Conservation (phyloP, 2,797 vertebrate genomes). For the Avahi laniger region DNA sequence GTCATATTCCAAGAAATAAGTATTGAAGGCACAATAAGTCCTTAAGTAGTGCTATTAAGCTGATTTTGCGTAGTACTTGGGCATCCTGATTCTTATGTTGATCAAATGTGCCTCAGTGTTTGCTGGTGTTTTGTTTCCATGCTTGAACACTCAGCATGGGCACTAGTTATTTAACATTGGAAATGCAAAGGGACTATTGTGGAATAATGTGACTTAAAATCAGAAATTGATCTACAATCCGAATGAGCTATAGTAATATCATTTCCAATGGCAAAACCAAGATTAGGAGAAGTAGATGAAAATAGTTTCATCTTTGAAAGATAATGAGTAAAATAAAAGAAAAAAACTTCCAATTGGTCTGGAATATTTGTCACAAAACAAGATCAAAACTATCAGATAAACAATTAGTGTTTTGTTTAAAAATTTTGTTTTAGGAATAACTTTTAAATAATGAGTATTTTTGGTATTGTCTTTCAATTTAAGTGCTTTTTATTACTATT, state of each 20-base stretch:
- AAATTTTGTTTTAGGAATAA: conserved; percentile 5
- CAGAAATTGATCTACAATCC: not conserved
- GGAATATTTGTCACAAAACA: not conserved
- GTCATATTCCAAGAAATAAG: not conserved
- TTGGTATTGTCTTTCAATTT: not conserved
- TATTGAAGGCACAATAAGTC: not conserved
- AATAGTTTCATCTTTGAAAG: not conserved
- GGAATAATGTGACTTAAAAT: not conserved
- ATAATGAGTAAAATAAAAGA: not conserved
- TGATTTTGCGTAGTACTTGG: not conserved
- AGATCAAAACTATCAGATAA: not conserved
- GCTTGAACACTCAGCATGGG: not conserved
- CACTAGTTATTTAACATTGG: not conserved
- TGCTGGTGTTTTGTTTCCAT: not conserved
- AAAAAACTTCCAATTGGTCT: not conserved
- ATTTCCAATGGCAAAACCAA: not conserved
- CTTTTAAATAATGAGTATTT: not conserved
- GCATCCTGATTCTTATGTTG: not conserved
- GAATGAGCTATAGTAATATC: not conserved
- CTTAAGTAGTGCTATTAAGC: not conserved
- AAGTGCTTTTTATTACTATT: not conserved
- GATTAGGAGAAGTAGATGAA: not conserved
- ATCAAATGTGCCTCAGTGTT: not conserved
- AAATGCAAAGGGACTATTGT: not conserved
- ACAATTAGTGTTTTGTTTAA: not conserved